phyloP scores from a whole-genome alignment of 2,797 vertebrate species.

The Gallirallus australis region DNA sequence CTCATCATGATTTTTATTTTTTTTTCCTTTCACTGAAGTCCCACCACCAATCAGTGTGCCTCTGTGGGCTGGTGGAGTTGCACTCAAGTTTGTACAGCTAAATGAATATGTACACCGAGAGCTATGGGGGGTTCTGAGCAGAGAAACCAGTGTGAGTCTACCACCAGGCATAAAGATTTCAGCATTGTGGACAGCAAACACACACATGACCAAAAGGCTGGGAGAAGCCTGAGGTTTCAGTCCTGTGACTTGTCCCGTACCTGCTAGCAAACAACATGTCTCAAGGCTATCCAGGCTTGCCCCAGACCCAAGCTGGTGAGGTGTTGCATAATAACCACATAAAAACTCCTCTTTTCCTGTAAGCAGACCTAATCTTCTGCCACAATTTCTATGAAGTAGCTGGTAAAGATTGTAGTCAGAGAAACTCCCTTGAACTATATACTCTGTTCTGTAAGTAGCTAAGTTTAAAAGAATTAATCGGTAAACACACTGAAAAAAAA shows the following conservation, averaged over 20 bases:
- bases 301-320: not conserved
- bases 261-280: not conserved
- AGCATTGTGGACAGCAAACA: not conserved
- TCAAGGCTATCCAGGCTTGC: not conserved
- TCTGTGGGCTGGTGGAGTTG: not conserved
- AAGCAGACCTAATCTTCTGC: not conserved
- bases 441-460: not conserved
- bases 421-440: not conserved
- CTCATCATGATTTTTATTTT: not conserved
- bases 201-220: not conserved
- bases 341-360: not conserved
- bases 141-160: not conserved
- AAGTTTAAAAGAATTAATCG: not conserved
- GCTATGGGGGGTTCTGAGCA: not conserved
- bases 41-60: not conserved
- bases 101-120: accelerated
- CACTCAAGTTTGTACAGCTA: not conserved
- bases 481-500: not conserved
- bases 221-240: not conserved
- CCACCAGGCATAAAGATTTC: not conserved
- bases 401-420: not conserved
- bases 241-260: not conserved
- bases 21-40: not conserved
- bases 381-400: not conserved
- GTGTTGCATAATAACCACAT: not conserved